Evolutionary conservation across 2,888 invertebrate species (phyloP), one percentile per base, ranked within the genome.

Genomic region (Drosophila mettleri): DNA sequence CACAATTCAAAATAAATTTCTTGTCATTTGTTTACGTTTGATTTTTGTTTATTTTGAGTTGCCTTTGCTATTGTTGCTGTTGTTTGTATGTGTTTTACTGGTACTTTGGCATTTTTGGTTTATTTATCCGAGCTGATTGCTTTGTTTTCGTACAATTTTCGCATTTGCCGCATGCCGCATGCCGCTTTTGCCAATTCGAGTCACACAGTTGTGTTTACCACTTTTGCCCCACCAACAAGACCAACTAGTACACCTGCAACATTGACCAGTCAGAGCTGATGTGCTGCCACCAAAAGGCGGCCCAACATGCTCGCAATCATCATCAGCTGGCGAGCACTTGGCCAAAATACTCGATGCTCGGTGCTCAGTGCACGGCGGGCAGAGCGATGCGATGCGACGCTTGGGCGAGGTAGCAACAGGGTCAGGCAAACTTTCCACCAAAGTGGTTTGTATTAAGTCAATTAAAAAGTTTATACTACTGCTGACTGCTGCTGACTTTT

Each of bases 371-470:
- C n/a, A n/a, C n/a, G 33, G 33, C 14, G 46, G 31, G 22, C 31
- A 2, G n/a, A 33, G 34, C 34, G 10, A 1, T 20, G 20, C 20
- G 51, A n/a, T n/a, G 49, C 39, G n/a, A n/a, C n/a, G 22, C 9
- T 34, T n/a, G n/a, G 41, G 31, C 46, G 43, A 38, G 88, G 83
- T n/a, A 31, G 29, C 86, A 85, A 78, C 85, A 86, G 85, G 88
- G 85, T 85, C 88, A 83, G 73, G 72, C 33, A 74, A 85, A 85
- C 74, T 85, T 85, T 85, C 69, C 80, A 83, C 88, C 88, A 86
- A 86, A 83, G 83, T 85, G 85, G 85, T 88, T 83, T 88, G 88
- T 85, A 85, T 85, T 85, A 85, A 85, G 85, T 85, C 85, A 85
- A 85, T 85, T 85, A 85, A 85, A 85, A 85, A 88, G 85, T 85